Evolutionary conservation across 1,140 invertebrate species (phyloP), one percentile per base, ranked within the genome.

Genomic region (Brachionus rubens): DNA sequence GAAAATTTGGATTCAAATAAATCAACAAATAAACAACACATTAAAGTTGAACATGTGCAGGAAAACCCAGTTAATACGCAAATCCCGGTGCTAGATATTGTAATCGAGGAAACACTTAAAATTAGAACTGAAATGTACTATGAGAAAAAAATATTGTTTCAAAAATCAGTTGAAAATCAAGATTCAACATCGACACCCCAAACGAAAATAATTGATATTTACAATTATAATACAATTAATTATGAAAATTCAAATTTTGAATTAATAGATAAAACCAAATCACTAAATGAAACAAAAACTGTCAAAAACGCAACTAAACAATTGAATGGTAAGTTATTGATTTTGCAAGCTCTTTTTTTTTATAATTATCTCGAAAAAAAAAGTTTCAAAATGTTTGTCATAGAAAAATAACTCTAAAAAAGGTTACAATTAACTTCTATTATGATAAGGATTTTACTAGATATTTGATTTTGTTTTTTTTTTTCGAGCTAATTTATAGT

Each of bases 81-180:
- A n/a, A n/a, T 19, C 54, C 54, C 54, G 54, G 54, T 59, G 30
- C 54, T 33, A 9, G 30, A 59, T 16, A 36, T 59, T 40, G 16
- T 59, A 59, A 59, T 59, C 30, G 54, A 59, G 9, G 54, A 59
- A 59, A 59, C 33, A 26, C 19, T 59, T 19, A 40, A 59, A 40
- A 59, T 59, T 4, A 59, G 36, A 59, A 14, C 54, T n/a, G 54
- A 59, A 36, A 36, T 59, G 54, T 59, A 36, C 30, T 59, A 59
- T 19, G 54, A 59, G 12, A 59, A 59, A 19, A 33, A 19, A 36
- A 16, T 59, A 5, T 59, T 16, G n/a, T 2, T 40, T 59, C 26
- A 16, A 16, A 59, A 59, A 6, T 16, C 33, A 59, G 19, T 5
- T 59, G 54, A 59, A 9, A 24, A 16, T 52, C 24, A 2, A 21